These are phyloP conservation scores for Lacerta viridis DNA, from an alignment of 2,797 vertebrate genomes.

Conservation along the genomic window DNA sequence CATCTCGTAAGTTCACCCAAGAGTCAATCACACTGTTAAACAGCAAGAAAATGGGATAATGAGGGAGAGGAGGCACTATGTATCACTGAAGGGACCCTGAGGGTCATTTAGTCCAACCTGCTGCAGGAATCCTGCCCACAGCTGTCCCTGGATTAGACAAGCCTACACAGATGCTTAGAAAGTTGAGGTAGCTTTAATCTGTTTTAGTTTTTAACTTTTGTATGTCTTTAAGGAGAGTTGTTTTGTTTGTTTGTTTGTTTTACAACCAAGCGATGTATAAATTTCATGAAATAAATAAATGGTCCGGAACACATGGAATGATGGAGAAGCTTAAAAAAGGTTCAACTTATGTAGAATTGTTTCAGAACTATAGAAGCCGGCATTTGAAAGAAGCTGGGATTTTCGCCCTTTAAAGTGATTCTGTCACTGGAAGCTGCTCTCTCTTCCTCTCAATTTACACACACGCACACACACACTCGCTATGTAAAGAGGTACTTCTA, in stretches of 20 bases:
- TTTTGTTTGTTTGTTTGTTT: too few relatives aligned
- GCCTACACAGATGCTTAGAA: too few relatives aligned
- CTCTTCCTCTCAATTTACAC: not conserved
- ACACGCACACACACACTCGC: not conserved
- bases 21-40: not conserved
- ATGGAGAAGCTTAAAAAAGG: not conserved
- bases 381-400: not conserved
- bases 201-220: too few relatives aligned
- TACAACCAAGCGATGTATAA: not conserved
- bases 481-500: conserved; percentile 40
- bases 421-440: not conserved
- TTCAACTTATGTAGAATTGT: not conserved
- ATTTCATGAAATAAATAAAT: not conserved
- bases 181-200: too few relatives aligned
- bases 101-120: too few relatives aligned
- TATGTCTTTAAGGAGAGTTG: too few relatives aligned
- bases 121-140: too few relatives aligned
- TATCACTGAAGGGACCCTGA: not conserved
- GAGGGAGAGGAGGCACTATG: not conserved
- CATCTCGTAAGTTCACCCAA: not conserved
- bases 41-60: not conserved
- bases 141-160: too few relatives aligned
- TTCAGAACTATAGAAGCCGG: not conserved
- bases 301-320: not conserved
- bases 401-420: not conserved